Conservation (phyloP, 1,140 invertebrate species). For the Nebria ingens region DNA sequence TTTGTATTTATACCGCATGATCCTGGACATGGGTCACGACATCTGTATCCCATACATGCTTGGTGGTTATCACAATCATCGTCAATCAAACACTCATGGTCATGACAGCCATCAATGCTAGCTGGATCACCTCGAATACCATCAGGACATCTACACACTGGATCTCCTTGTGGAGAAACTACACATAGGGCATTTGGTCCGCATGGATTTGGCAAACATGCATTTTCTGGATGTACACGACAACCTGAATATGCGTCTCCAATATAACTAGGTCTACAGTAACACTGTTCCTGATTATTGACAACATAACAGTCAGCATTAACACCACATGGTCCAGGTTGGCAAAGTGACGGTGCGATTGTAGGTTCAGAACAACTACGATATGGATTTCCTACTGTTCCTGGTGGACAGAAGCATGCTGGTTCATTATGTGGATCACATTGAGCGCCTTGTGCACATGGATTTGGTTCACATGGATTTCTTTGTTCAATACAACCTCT, state of each 20-base stretch:
- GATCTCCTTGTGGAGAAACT: conserved; percentile 51
- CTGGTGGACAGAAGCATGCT: conserved; percentile 70
- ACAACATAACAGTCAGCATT: conserved; percentile 72
- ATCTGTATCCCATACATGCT: conserved; percentile 67
- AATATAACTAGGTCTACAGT: conserved; percentile 58
- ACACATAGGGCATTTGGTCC: conserved; percentile 63
- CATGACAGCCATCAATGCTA: conserved; percentile 54
- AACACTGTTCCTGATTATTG: conserved; percentile 63
- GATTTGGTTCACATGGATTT: conserved; percentile 71
- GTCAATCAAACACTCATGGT: conserved; percentile 65
- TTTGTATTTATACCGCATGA: conserved; percentile 64
- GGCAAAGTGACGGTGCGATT: conserved; percentile 48
- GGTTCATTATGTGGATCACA: conserved; percentile 67
- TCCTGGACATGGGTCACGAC: conserved; percentile 69
- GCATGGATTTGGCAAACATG: conserved; percentile 67
- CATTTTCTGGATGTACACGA: conserved; percentile 46
- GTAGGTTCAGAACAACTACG: conserved; percentile 51
- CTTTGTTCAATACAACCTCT: conserved; percentile 65
- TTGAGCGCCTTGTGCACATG: conserved; percentile 65
- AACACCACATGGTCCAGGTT: conserved; percentile 67
- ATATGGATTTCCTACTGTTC: conserved; percentile 67
- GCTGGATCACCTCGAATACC: conserved; percentile 69
- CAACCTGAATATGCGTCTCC: conserved; percentile 60
- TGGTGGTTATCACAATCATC: conserved; percentile 57
- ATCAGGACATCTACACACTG: conserved; percentile 60